Base-by-base conservation (phyloP, 1,140 invertebrate genomes). In the Neuroterus valhalla region DNA sequence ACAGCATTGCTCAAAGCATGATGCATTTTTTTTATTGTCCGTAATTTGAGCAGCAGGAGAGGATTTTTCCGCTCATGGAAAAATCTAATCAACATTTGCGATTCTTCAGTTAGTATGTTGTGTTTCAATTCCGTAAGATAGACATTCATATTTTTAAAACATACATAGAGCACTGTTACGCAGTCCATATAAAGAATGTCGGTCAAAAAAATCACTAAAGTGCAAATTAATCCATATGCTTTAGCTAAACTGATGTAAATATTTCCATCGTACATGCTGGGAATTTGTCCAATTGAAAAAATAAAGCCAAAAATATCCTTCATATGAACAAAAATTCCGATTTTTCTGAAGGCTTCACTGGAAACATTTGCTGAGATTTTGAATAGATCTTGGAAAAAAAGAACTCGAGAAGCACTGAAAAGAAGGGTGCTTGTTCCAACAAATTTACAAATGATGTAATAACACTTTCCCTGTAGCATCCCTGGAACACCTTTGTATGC, bases 11-110 rank as follows among this genome's bases (percentile, higher is more conserved):
- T 72, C 2, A 82, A 5, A 23, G 77, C 72, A 14, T 77, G 68
- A 52, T 74, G 78, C 72, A 74, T 69, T 3, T 31, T 26, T 68
- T 80, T 80, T 1, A 78, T 77, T 70, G 73, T 42, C 12, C 66
- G 72, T 11, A 82, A 75, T 55, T 74, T 72, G 14, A 12, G 4
- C 15, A 75, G 55, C 19, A 78, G 66, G 15, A 76, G 67, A n/a
- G 55, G 38, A 19, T 82, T 80, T 17, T 80, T 11, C 43, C 67
- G 52, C 62, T 80, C 72, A 17, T 80, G 77, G 38, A 78, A 82
- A 3, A 66, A 74, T 38, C 43, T 70, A 19, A 78, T 44, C 0
- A 79, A 48, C 42, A 82, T 66, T 62, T 82, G 78, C 31, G 66
- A 48, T 31, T 80, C 75, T 3, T 77, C 67, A 0, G 15, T 68